Conservation (phyloP, 2,888 invertebrate species). For the Allophyes oxyacanthae region DNA sequence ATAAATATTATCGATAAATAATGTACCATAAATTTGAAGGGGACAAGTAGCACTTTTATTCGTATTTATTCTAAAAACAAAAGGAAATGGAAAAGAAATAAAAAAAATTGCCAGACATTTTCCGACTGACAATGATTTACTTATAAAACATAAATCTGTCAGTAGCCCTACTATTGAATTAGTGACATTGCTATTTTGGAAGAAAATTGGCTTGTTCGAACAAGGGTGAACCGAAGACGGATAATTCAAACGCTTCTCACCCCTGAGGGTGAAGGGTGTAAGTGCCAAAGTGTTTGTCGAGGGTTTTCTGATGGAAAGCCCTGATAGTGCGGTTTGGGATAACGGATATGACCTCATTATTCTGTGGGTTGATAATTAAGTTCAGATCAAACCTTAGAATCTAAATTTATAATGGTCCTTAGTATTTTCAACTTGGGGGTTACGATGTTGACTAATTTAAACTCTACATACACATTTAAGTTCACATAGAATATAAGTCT, state of each 20-base stretch:
- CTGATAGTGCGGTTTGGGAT: conserved; percentile 15
- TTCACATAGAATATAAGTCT: no score
- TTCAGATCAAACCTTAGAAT: no score
- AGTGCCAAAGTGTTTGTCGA: conserved; percentile 12
- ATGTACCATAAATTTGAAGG: no score
- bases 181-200: conserved; percentile 1
- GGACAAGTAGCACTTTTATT: no score
- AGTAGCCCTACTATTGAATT: conserved; percentile 5
- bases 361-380: neutral
- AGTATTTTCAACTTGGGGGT: no score
- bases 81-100: no score
- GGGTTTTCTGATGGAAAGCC: conserved; percentile 21
- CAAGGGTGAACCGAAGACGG: conserved; percentile 1
- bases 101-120: neutral
- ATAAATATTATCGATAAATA: no score
- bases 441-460: no score
- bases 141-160: conserved; percentile 1
- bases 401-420: no score
- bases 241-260: conserved; percentile 14
- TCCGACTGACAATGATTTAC: conserved; percentile 2
- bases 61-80: no score
- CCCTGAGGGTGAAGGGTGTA: conserved; percentile 6
- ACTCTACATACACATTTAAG: no score
- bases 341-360: conserved; percentile 5
- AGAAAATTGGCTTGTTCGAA: conserved; percentile 23